A percentile compares a stretch with the other conserved stretches of the same genome.
phyloP scores from a whole-genome alignment of 1,140 invertebrate genomes.

The Leptopilina clavipes region DNA sequence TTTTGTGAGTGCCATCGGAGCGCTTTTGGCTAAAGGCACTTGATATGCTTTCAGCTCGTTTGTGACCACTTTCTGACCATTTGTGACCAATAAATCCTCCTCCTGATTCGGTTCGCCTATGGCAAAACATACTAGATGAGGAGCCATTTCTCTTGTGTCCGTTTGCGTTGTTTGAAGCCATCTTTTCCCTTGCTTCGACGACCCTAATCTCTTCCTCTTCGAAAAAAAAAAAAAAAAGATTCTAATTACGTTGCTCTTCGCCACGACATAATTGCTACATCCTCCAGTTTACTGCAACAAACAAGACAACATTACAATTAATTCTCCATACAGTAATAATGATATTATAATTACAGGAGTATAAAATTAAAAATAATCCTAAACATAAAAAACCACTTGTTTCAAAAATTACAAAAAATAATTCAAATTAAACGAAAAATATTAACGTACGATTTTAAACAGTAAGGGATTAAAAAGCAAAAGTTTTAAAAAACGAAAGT shows the following conservation, averaged over 20 bases:
- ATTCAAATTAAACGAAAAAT: no score
- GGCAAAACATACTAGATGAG: constrained; percentile 70
- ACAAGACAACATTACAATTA: neutral
- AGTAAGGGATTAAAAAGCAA: no score
- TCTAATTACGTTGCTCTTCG: constrained; percentile 21
- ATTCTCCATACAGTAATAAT: neutral
- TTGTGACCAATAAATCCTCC: constrained; percentile 69
- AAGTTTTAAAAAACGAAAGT: neutral
- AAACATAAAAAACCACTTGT: neutral
- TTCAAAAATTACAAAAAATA: neutral
- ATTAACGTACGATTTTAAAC: no score
- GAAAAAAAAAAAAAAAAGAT: neutral
- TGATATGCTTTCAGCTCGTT: constrained; percentile 72
- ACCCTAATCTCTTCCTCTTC: constrained; percentile 24
- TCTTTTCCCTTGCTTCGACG: constrained; percentile 48
- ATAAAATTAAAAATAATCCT: neutral
- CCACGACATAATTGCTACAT: constrained; percentile 26
- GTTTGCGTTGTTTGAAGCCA: constrained; percentile 65
- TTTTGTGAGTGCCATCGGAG: constrained; percentile 68
- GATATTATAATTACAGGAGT: neutral
- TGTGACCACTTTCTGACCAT: constrained; percentile 68
- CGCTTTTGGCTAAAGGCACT: constrained; percentile 72
- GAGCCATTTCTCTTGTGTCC: constrained; percentile 71
- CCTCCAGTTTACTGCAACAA: constrained; percentile 19
- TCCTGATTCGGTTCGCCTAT: constrained; percentile 67